Evolutionary conservation across 2,797 vertebrate species (phyloP), one percentile per base, ranked within the genome.

Genomic region (Sebastes oblongus): DNA sequence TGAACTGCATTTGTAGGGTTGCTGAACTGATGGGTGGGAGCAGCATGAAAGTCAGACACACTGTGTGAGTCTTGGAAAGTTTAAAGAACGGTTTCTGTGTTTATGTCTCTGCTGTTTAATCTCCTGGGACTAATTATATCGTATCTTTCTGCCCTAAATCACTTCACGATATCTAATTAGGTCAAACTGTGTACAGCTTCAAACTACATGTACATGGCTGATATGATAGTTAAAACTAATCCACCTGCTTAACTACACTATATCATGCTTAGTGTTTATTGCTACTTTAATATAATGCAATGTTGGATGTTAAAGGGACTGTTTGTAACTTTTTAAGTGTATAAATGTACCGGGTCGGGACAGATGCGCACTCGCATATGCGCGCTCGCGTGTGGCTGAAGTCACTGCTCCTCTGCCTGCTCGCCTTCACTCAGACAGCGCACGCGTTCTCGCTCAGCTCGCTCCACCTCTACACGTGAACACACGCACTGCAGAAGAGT

Each of bases 61-160:
- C 27, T 9, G 46, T 11, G 22, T 42, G 58, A 9, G 13, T 71
- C 30, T 59, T 55, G 3, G 6, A 22, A 65, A 75, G 59, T 70
- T 29, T 62, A 46, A 58, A 52, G 18, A 54, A 13, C 11, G 13
- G 60, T 66, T 25, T 55, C 11, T 65, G 62, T 65, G 69, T 65
- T 27, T 73, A 29, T 79, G 46, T 50, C n/a, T 81, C 64, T 65
- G 46, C 58, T 52, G 34, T 78, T 16, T 67, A 29, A 58, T 67
- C 70, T 71, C 71, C 54, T 55, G 77, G 56, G 72, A 59, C 67
- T 78, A 60, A 79, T 83, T 80, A 72, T 59, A 72, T 39, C 66
- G 11, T 18, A 34, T 73, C 25, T 61, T 30, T 72, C 56, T 54
- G 56, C 29, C 30, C 59, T 71, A 22, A 72, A 79, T 85, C 66